These are phyloP conservation scores for Ginglymostoma cirratum DNA, from an alignment of 2,113 vertebrate species.

Conservation along the genomic window DNA sequence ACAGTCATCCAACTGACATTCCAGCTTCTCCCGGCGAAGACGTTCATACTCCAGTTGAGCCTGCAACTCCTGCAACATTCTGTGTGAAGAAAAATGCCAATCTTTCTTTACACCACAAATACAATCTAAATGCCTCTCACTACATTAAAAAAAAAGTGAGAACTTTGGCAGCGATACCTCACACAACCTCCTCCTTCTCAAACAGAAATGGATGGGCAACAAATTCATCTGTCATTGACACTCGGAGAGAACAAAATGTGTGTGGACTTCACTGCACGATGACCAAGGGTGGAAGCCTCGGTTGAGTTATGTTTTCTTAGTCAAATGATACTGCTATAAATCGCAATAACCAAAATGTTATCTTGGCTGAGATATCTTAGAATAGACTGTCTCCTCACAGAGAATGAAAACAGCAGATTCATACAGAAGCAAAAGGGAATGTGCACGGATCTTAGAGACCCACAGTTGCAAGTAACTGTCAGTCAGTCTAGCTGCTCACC, in stretches of 20 bases:
- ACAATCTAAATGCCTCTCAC: neutral
- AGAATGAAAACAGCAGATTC: neutral
- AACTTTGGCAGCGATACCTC: neutral
- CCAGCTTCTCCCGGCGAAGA: conserved; percentile 63
- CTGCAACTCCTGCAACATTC: conserved; percentile 55
- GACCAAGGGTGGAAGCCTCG: neutral
- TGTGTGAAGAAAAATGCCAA: conserved; percentile 41
- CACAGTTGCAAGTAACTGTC: neutral
- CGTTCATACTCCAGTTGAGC: conserved; percentile 60
- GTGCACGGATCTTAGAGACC: neutral
- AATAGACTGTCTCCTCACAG: neutral
- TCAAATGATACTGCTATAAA: neutral
- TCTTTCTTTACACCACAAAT: neutral
- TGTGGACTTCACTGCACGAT: neutral
- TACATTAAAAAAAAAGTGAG: neutral
- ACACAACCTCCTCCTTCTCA: neutral
- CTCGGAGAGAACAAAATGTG: neutral
- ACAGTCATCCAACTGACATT: conserved; percentile 59
- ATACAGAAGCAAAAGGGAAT: neutral
- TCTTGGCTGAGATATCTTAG: neutral
- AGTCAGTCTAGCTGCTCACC: neutral
- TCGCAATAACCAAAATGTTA: neutral
- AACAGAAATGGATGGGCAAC: neutral
- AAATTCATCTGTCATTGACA: neutral
- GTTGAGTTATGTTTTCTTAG: neutral